These are phyloP conservation scores for Carapus acus DNA, from an alignment of 2,797 vertebrate genomes.

Conservation along the genomic window DNA sequence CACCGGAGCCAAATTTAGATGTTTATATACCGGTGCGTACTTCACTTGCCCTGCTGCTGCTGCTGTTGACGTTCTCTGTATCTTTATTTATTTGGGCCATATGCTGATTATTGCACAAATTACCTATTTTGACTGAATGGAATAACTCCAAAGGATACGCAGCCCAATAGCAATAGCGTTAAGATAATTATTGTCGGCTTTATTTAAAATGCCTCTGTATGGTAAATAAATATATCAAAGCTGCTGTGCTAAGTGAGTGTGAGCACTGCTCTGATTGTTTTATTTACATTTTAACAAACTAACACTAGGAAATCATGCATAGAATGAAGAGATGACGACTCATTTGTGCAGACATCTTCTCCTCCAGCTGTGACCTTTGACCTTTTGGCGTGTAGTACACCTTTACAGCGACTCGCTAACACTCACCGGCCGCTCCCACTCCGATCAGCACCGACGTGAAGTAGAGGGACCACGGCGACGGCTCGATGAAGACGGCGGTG, in stretches of 20 bases:
- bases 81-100: slow-evolving; percentile 1
- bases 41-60: not conserved
- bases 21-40: too few species aligned
- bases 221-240: too few species aligned
- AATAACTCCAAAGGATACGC: not conserved
- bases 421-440: slow-evolving; percentile 76
- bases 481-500: slow-evolving; percentile 72
- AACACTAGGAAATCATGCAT: too few species aligned
- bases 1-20: slow-evolving; percentile 3
- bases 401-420: not conserved
- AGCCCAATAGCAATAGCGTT: not conserved
- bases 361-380: too few species aligned
- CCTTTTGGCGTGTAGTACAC: too few species aligned
- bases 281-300: too few species aligned
- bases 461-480: slow-evolving; percentile 76
- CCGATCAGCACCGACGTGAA: slow-evolving; percentile 76
- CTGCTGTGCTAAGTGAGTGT: too few species aligned
- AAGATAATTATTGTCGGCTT: not conserved
- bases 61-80: slow-evolving; percentile 10
- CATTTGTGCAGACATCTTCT: too few species aligned
- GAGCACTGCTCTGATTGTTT: too few species aligned
- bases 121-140: not conserved
- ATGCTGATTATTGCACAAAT: not conserved
- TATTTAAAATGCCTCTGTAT: not conserved
- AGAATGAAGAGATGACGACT: too few species aligned